These are phyloP conservation scores for Beroe forskalii DNA, from an alignment of 37 sponge, comb jelly and placozoan species.

Conservation along the genomic window DNA sequence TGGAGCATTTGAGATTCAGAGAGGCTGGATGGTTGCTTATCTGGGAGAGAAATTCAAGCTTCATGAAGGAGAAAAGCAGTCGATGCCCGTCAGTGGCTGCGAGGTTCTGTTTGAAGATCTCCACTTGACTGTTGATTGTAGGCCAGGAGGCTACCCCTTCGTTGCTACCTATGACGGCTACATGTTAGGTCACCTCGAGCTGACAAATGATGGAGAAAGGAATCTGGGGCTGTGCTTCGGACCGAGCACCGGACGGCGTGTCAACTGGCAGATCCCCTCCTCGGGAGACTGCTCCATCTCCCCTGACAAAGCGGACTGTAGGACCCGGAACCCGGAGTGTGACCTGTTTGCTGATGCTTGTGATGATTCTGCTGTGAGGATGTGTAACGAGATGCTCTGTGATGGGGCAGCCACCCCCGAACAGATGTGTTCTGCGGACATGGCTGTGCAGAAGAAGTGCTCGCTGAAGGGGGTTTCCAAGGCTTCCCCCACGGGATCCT, in stretches of 20 bases:
- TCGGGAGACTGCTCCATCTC: neutral
- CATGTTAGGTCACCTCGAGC: conserved; percentile 21
- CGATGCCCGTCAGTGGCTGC: neutral
- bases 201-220: neutral
- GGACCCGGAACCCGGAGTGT: neutral
- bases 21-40: conserved; percentile 15
- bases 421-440: conserved; percentile 6
- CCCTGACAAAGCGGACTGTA: neutral
- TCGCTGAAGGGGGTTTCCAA: neutral
- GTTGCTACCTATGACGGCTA: conserved; percentile 31
- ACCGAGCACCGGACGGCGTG: neutral
- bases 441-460: neutral
- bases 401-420: neutral
- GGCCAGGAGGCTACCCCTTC: conserved; percentile 25
- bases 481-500: neutral
- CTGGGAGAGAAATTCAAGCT: conserved; percentile 1
- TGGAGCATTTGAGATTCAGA: conserved; percentile 1
- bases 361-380: neutral
- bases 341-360: neutral
- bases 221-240: neutral
- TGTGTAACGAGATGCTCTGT: neutral
- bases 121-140: conserved; percentile 16
- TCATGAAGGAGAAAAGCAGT: neutral
- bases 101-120: neutral
- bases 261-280: conserved; percentile 18